Conservation (phyloP, 1,140 invertebrate species). For the Metopolophium dirhodum region DNA sequence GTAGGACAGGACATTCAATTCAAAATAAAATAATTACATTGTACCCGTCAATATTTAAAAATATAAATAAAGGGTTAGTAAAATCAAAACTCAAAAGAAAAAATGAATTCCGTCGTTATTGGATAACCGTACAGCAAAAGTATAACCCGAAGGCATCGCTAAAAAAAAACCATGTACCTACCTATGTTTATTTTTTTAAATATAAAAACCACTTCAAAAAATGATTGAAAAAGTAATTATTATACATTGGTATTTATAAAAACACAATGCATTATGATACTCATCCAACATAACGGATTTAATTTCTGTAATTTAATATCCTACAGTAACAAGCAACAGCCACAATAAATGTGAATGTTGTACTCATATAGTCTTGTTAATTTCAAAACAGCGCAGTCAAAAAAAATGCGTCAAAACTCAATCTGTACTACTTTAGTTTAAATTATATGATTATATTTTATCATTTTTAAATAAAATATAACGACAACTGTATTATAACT, state of each 20-base stretch:
- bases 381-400: background rate
- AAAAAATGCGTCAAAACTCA: background rate
- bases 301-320: slow-evolving; percentile 3
- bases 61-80: background rate
- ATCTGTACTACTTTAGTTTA: background rate
- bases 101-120: background rate
- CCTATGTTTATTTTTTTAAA: background rate
- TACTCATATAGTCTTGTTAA: background rate
- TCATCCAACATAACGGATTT: background rate
- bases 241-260: background rate
- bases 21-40: background rate
- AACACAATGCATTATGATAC: background rate
- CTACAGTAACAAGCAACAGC: background rate
- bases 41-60: background rate
- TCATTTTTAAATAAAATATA: background rate
- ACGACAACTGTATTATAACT: background rate
- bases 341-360: background rate
- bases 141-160: background rate
- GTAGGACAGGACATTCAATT: background rate
- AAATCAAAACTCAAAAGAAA: background rate
- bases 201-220: background rate
- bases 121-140: background rate
- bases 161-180: background rate
- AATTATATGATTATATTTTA: background rate
- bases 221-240: slow-evolving; percentile 2